Conservation (phyloP, 2,113 vertebrate genomes). For the Monarcha castaneiventris region DNA sequence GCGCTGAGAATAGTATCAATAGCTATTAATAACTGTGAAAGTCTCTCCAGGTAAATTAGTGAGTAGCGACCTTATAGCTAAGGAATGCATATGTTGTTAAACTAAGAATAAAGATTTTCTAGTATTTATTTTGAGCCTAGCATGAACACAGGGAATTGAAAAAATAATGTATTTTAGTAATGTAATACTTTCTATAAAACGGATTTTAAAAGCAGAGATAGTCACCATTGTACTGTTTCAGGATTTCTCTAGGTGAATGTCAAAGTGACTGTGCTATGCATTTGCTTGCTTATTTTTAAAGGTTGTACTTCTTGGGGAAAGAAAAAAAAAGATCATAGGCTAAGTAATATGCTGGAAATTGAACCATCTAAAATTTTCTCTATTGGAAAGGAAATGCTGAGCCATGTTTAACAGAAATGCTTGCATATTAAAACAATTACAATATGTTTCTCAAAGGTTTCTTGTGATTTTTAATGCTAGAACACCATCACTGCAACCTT, state of each 20-base stretch:
- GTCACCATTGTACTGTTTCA: not conserved
- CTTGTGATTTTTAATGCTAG: not conserved
- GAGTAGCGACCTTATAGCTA: conserved; percentile 10
- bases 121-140: not conserved
- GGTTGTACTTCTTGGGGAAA: not conserved
- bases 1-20: conserved; percentile 66
- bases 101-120: not conserved
- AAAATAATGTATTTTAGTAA: not conserved
- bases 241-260: not conserved
- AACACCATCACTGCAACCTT: not conserved
- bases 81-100: not conserved
- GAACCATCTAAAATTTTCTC: not conserved
- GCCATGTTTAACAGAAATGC: not conserved
- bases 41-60: conserved; percentile 60
- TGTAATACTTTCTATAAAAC: not conserved
- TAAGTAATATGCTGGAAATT: not conserved
- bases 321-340: not conserved
- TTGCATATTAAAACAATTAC: not conserved
- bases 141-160: not conserved
- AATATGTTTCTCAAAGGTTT: not conserved
- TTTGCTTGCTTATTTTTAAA: not conserved
- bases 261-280: not conserved
- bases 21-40: conserved; percentile 69
- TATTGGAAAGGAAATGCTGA: not conserved
- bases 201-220: not conserved